Percentiles rank a stretch among this genome's conserved stretches.
Evolutionary conservation across 2,888 invertebrate genomes (phyloP).

Genomic region (Drosophila incognita): DNA sequence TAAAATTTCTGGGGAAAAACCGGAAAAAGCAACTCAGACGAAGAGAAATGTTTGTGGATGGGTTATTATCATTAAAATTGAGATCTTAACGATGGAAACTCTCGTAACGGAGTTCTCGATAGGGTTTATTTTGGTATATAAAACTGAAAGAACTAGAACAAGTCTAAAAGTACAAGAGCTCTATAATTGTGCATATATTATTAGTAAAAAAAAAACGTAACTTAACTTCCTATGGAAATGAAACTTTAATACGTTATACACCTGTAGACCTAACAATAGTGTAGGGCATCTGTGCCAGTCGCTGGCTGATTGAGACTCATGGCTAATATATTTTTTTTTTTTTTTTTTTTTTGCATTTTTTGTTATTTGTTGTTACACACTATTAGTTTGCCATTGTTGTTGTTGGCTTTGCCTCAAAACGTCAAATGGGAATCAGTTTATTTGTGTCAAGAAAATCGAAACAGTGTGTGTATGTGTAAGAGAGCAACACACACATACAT

Average conservation of each 20-base stretch:
- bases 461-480: constrained; percentile 9
- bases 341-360: constrained; percentile 14
- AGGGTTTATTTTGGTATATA: not conserved
- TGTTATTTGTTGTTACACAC: constrained; percentile 14
- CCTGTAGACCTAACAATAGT: not conserved
- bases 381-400: constrained; percentile 5
- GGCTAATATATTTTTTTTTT: constrained; percentile 20
- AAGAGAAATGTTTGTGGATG: not conserved
- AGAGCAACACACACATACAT: not conserved
- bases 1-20: not conserved
- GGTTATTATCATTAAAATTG: not conserved
- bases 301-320: constrained; percentile 12
- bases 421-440: constrained; percentile 55
- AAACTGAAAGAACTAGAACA: too few species aligned
- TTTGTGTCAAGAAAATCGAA: constrained; percentile 59
- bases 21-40: not conserved
- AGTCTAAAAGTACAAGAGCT: not conserved
- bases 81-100: not conserved
- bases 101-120: not conserved
- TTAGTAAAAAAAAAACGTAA: too few species aligned
- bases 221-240: not conserved
- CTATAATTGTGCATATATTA: not conserved
- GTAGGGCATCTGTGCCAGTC: constrained; percentile 9
- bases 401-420: constrained; percentile 39
- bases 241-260: not conserved